These are phyloP conservation scores for Ctena decussata DNA, from an alignment of 2,888 invertebrate species.

Conservation along the genomic window DNA sequence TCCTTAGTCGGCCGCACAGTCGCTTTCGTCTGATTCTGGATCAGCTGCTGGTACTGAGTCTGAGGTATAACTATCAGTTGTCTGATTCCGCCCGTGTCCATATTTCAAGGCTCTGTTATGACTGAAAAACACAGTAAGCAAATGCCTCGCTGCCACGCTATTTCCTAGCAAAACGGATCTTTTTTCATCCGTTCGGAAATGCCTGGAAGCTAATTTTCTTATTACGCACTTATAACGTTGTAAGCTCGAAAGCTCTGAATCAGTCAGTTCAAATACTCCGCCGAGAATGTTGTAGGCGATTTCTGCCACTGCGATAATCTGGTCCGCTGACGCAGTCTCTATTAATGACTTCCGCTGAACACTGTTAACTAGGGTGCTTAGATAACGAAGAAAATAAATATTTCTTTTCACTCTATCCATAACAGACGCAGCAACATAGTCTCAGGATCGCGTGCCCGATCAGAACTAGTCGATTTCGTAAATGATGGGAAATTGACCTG, in stretches of 20 bases:
- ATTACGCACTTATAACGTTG: slow-evolving; percentile 4
- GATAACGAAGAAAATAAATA: neutral
- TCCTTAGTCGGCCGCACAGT: neutral
- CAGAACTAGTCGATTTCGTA: no score
- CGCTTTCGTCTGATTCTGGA: neutral
- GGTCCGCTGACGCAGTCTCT: neutral
- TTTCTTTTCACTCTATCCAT: slow-evolving; percentile 8
- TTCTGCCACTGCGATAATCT: neutral
- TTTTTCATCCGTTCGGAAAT: neutral
- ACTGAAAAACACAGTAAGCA: neutral
- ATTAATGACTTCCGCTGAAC: slow-evolving; percentile 2
- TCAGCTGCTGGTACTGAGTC: slow-evolving; percentile 12
- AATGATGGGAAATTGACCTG: no score
- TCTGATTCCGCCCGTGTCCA: neutral
- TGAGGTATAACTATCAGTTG: neutral
- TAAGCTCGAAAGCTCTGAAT: neutral
- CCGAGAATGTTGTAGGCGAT: slow-evolving; percentile 4
- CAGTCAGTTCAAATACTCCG: slow-evolving; percentile 4
- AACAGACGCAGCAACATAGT: no score
- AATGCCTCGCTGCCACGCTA: neutral
- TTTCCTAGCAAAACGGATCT: neutral
- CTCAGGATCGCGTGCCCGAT: no score
- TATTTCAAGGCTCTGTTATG: neutral
- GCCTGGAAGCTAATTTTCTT: neutral
- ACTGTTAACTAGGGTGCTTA: neutral